These are phyloP conservation scores for Etia nguti DNA, from an alignment of 2,113 vertebrate genomes.

Conservation along the genomic window DNA sequence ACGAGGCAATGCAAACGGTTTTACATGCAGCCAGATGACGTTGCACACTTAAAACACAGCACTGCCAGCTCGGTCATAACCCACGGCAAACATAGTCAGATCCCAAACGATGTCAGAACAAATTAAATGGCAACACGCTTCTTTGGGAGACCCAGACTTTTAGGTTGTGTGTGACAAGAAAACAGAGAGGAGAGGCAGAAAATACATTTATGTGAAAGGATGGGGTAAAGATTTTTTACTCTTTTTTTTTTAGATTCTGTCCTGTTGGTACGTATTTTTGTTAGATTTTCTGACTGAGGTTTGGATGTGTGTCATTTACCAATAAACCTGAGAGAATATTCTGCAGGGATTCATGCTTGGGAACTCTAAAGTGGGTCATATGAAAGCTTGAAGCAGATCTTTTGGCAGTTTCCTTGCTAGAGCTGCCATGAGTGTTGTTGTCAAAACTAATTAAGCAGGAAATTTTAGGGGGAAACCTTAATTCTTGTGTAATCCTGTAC, in stretches of 20 bases:
- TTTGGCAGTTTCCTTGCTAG: neutral
- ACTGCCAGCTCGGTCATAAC: slow-evolving; percentile 16
- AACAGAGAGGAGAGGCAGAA: neutral
- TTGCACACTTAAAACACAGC: slow-evolving; percentile 31
- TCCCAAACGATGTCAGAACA: slow-evolving; percentile 53
- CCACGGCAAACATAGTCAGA: slow-evolving; percentile 28
- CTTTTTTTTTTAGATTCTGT: neutral
- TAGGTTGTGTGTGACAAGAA: slow-evolving; percentile 5
- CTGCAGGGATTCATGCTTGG: neutral
- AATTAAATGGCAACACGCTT: slow-evolving; percentile 29
- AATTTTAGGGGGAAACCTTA: neutral
- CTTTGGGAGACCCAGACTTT: slow-evolving; percentile 24
- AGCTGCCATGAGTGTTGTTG: neutral
- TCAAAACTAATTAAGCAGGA: neutral
- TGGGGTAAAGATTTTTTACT: neutral
- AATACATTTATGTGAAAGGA: neutral
- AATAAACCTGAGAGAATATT: neutral
- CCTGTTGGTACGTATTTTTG: neutral
- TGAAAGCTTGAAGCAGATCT: slow-evolving; percentile 17
- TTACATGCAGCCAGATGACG: slow-evolving; percentile 17
- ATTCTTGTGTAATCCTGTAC: neutral
- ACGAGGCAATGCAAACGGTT: neutral
- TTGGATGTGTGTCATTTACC: neutral
- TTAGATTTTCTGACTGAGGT: neutral
- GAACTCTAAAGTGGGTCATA: slow-evolving; percentile 22